A percentile compares a stretch with the other conserved stretches of the same genome.
These are phyloP conservation scores for Drosophila testacea DNA, from an alignment of 2,888 invertebrate species.

Conservation along the genomic window DNA sequence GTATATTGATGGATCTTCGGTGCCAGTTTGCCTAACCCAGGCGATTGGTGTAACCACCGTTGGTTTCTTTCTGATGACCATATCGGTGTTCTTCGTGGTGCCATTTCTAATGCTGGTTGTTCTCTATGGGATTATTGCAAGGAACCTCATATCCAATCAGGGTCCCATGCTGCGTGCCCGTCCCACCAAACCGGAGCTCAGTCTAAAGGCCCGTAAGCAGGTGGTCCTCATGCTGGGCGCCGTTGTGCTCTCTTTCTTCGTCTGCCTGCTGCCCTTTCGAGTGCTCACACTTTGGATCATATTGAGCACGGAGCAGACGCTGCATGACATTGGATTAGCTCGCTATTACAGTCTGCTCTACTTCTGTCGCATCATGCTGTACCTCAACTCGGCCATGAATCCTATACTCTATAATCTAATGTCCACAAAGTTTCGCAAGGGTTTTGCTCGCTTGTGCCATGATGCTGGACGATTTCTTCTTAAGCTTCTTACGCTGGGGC, in stretches of 20 bases:
- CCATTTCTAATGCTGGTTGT: slow-evolving; percentile 92
- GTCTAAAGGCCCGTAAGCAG: slow-evolving; percentile 91
- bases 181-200: slow-evolving; percentile 90
- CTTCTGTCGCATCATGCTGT: slow-evolving; percentile 94
- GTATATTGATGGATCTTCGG: slow-evolving; percentile 89
- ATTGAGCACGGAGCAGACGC: slow-evolving; percentile 89
- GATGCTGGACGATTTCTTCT: slow-evolving; percentile 51
- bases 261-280: slow-evolving; percentile 94
- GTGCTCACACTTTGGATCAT: slow-evolving; percentile 94
- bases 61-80: slow-evolving; percentile 92
- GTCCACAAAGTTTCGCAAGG: slow-evolving; percentile 95
- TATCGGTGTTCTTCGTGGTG: slow-evolving; percentile 91
- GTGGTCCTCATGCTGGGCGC: slow-evolving; percentile 95
- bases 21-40: slow-evolving; percentile 92
- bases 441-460: slow-evolving; percentile 89
- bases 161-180: slow-evolving; percentile 88
- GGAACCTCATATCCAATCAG: slow-evolving; percentile 90
- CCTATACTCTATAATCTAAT: slow-evolving; percentile 96
- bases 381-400: slow-evolving; percentile 95
- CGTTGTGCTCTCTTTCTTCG: slow-evolving; percentile 94
- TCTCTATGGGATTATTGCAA: slow-evolving; percentile 93
- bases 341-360: slow-evolving; percentile 93
- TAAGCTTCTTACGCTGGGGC: slow-evolving; percentile 64
- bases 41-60: slow-evolving; percentile 91
- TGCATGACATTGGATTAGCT: slow-evolving; percentile 90